Evolutionary conservation across 1,140 invertebrate genomes (phyloP), one percentile per base, ranked within the genome.

Genomic region (Mactra quadrangularis): DNA sequence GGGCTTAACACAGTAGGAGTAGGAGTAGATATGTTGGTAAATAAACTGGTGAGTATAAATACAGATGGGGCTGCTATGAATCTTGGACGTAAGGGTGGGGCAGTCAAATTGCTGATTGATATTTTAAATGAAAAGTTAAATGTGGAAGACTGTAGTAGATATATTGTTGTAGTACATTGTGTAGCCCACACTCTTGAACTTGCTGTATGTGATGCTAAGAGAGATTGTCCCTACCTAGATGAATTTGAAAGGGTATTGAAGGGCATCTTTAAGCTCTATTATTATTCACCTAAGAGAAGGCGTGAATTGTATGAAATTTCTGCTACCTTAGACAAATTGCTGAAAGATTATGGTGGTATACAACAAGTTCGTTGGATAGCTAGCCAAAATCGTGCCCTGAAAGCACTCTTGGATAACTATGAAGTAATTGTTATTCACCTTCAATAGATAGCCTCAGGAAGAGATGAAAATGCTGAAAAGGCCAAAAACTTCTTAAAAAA

Each of bases 371-470:
- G 77, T 29, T 81, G 77, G 66, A 66, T 71, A 25, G 77, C 35
- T 13, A 81, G 66, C 59, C 62, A 81, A 60, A 70, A 70, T 22
- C 22, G 62, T 17, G 77, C 66, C 7, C 35, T 70, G 17, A 59
- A 66, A 71, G 31, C 77, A 17, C 33, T 81, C 9, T 19, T 52
- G 19, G 66, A 81, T 52, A 76, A 76, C 22, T 76, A 76, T 76
- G 55, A 64, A 64, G 22, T 76, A 22, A 76, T 45, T 9, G 7
- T 25, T n/a, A 76, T 62, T 19, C 74, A 76, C 27, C 31, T 76
- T 19, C 19, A 47, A 31, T 55, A 76, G 19, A 76, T 76, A 22
- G 22, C 57, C 70, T 35, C 19, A 2, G 68, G 25, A 2, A 45
- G 25, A 47, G 55, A 31, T 45, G 74, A 76, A 3, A 47, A 64